Percentiles rank a stretch among this genome's conserved stretches.
Conservation (phyloP, 2,888 invertebrate species). For the Phrixothrix hirtus region DNA sequence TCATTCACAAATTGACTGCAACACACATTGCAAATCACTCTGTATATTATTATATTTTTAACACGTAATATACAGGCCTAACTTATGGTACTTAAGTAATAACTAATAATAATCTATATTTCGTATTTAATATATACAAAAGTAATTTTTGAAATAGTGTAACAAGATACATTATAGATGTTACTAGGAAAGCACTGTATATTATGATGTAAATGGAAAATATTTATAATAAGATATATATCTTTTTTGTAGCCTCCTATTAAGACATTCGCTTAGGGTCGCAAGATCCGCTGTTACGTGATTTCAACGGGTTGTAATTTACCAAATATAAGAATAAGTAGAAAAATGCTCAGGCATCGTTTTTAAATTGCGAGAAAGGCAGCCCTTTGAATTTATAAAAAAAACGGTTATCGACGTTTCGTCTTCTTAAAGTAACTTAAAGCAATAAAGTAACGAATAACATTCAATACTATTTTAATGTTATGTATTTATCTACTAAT, state of each 20-base stretch:
- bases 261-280: slow-evolving; percentile 56
- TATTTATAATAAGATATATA: slow-evolving; percentile 54
- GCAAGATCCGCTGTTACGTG: slow-evolving; percentile 53
- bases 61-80: slow-evolving; percentile 59
- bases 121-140: slow-evolving; percentile 55
- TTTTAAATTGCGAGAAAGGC: slow-evolving; percentile 17
- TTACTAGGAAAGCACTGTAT: slow-evolving; percentile 56
- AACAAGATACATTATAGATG: slow-evolving; percentile 54
- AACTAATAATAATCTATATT: slow-evolving; percentile 58
- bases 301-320: slow-evolving; percentile 41
- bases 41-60: slow-evolving; percentile 59
- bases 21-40: slow-evolving; percentile 52
- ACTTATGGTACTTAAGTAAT: slow-evolving; percentile 57
- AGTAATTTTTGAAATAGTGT: slow-evolving; percentile 55
- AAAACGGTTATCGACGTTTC: slow-evolving; percentile 41
- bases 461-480: slow-evolving; percentile 38
- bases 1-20: slow-evolving; percentile 52
- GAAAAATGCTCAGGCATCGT: slow-evolving; percentile 5
- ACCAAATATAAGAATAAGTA: slow-evolving; percentile 6
- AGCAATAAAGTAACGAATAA: slow-evolving; percentile 58
- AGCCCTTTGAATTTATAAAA: slow-evolving; percentile 27
- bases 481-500: slow-evolving; percentile 29
- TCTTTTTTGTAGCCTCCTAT: slow-evolving; percentile 57
- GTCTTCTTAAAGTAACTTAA: slow-evolving; percentile 58
- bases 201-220: slow-evolving; percentile 52